Conservation (phyloP, 2,797 vertebrate species). For the Apodemus agrarius region DNA sequence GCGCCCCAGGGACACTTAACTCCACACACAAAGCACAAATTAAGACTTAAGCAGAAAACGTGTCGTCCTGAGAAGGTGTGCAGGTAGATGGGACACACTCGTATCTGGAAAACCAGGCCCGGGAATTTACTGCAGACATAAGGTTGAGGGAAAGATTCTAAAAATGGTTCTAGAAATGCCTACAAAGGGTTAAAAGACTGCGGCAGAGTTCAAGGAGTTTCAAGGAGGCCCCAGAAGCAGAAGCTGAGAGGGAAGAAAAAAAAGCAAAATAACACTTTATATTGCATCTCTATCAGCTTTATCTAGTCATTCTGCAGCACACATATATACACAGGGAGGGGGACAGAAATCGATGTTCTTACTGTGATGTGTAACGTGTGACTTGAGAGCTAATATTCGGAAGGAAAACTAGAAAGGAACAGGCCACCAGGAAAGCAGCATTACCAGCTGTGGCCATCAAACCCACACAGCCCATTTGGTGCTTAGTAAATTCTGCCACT, state of each 20-base stretch:
- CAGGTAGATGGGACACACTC: background rate
- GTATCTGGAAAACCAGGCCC: background rate
- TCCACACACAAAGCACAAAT: background rate
- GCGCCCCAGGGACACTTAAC: background rate
- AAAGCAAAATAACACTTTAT: background rate
- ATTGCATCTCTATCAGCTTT: background rate
- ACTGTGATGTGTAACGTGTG: background rate
- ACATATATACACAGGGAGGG: too few relatives aligned
- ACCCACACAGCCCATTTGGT: background rate
- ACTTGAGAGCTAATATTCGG: background rate
- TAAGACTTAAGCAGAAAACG: background rate
- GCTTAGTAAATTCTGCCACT: background rate
- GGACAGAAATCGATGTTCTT: background rate
- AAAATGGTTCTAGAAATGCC: background rate
- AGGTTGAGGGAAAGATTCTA: background rate
- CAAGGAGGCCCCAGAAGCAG: background rate
- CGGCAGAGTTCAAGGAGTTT: background rate
- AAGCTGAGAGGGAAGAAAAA: background rate
- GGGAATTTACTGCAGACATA: background rate
- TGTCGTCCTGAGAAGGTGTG: too few relatives aligned
- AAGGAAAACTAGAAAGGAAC: background rate
- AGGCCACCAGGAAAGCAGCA: background rate
- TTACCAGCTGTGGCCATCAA: background rate
- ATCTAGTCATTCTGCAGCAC: background rate
- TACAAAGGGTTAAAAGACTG: background rate